These are phyloP conservation scores for Cheilosia scutellata DNA, from an alignment of 2,888 invertebrate species.

Conservation along the genomic window DNA sequence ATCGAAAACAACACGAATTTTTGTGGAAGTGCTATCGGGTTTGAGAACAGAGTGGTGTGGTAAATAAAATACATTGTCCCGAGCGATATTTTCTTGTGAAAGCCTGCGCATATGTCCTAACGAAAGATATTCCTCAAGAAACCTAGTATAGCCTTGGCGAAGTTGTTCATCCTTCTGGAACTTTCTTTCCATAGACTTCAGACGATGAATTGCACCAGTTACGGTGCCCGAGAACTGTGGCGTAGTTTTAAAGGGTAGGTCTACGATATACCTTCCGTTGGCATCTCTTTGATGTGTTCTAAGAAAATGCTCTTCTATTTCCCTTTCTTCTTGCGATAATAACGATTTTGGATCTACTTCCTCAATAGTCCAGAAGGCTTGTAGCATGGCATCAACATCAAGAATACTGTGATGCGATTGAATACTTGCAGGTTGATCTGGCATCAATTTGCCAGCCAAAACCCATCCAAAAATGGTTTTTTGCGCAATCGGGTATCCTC, in stretches of 20 bases:
- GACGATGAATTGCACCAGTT: neutral
- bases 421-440: neutral
- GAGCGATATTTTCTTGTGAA: constrained; percentile 37
- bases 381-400: neutral
- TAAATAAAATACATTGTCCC: constrained; percentile 13
- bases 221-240: constrained; percentile 13
- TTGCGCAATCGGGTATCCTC: neutral
- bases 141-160: constrained; percentile 4
- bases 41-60: constrained; percentile 14
- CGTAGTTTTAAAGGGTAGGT: neutral
- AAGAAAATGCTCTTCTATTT: constrained; percentile 22
- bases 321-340: constrained; percentile 2
- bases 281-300: constrained; percentile 4
- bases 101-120: constrained; percentile 33
- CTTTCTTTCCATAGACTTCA: constrained; percentile 24
- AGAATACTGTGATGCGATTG: constrained; percentile 2
- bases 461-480: constrained; percentile 33
- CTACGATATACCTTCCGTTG: constrained; percentile 19
- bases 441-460: neutral
- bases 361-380: no score
- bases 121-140: constrained; percentile 26
- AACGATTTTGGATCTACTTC: no score
- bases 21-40: neutral
- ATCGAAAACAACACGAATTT: no score
- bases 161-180: neutral